Conservation (phyloP, 1,140 invertebrate species). For the Coelopa frigida region DNA sequence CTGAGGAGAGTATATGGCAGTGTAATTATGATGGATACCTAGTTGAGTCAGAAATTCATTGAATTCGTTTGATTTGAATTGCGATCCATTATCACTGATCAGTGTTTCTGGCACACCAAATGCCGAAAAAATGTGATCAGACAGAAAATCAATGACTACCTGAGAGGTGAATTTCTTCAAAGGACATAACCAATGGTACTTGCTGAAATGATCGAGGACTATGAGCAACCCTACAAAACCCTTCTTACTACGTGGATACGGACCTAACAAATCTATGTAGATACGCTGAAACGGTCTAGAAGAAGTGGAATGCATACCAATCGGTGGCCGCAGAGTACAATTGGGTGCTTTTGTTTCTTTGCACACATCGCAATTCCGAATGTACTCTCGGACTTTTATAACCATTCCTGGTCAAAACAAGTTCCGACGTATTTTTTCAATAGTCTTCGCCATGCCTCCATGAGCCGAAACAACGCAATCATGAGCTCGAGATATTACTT, state of each 20-base stretch:
- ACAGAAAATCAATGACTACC: constrained; percentile 4
- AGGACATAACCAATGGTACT: constrained; percentile 8
- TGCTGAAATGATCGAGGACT: constrained; percentile 10
- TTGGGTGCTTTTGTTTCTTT: constrained; percentile 16
- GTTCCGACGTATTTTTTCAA: constrained; percentile 7
- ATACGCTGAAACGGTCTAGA: constrained; percentile 13
- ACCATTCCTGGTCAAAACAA: constrained; percentile 14
- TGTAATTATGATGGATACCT: too few relatives aligned
- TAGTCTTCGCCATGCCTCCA: constrained; percentile 13
- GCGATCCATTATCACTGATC: too few relatives aligned
- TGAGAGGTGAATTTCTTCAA: constrained; percentile 7
- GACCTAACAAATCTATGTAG: constrained; percentile 15
- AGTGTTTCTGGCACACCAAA: too few relatives aligned
- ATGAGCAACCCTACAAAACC: constrained; percentile 11
- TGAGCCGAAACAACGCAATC: constrained; percentile 6
- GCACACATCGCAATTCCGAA: constrained; percentile 4
- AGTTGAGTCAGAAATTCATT: too few relatives aligned
- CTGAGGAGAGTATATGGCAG: too few relatives aligned
- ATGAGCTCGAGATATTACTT: constrained; percentile 5
- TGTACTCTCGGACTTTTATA: constrained; percentile 6
- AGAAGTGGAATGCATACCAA: constrained; percentile 1
- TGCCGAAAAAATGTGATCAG: constrained; percentile 1
- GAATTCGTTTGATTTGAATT: too few relatives aligned
- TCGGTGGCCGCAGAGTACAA: constrained; percentile 8
- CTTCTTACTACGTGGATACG: constrained; percentile 10